Base-by-base conservation (phyloP, 2,113 vertebrate species). In the Tapirus terrestris region DNA sequence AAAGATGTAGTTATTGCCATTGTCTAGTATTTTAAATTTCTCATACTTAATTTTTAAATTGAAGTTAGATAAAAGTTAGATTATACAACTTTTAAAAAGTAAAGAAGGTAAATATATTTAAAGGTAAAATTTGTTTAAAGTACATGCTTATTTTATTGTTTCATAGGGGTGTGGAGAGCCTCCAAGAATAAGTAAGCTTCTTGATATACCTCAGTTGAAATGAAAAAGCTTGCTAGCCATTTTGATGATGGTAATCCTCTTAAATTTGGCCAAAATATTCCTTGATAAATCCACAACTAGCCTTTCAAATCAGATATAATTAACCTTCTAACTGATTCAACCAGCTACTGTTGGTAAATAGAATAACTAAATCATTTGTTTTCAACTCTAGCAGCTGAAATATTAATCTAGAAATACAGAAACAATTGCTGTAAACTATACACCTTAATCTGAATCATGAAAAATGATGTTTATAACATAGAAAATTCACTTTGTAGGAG, bases 91-190 rank as follows among this genome's bases (percentile, higher is more conserved):
- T 94, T 85, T 73, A 68, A 92, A 92, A 81, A 53, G n/a, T 73
- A 81, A 94, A 27, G 14, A 93, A 77, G 25, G 16, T 53, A 93
- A 89, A 56, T 72, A 79, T 68, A 95, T n/a, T 94, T 86, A 87
- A 97, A 95, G 31, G 76, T 87, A 83, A 90, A 70, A 72, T 96
- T 9, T 67, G 16, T 96, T 84, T 93, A 77, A 85, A 84, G 67
- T 48, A 88, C 29, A 91, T 81, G 36, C 23, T n/a, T 95, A 91
- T 89, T 88, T 92, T n/a, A 91, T 27, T 91, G 51, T 93, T 96
- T 72, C 65, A 90, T 61, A 81, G 51, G 29, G 18, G 4, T 87
- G 0, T 92, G 7, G 56, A 60, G 4, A 58, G n/a, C 31, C 45
- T 82, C 33, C 9, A 91, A 90, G 61, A 96, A 58, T 68, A 79